Percentiles rank a stretch among this genome's conserved stretches.
These are phyloP conservation scores for Daphoenositta chrysoptera DNA, from an alignment of 2,113 vertebrate species.

Conservation along the genomic window DNA sequence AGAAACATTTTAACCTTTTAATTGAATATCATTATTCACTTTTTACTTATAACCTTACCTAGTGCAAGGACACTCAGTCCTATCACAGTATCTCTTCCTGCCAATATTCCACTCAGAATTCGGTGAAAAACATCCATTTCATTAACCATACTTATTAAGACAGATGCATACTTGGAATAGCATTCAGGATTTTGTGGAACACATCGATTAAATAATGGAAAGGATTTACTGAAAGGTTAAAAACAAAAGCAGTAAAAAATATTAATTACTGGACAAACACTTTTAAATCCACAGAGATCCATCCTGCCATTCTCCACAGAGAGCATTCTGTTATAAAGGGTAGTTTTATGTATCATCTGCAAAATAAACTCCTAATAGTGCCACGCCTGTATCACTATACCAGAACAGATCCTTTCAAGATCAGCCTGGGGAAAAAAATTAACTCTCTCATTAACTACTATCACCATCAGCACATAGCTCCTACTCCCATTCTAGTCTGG, in stretches of 20 bases:
- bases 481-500: background rate
- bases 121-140: slow-evolving; percentile 72
- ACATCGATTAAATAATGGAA: slow-evolving; percentile 78
- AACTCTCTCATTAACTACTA: background rate
- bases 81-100: slow-evolving; percentile 72
- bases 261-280: background rate
- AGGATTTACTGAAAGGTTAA: slow-evolving; percentile 69
- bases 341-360: background rate
- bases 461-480: background rate
- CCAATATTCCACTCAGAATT: slow-evolving; percentile 75
- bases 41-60: slow-evolving; percentile 62
- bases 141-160: slow-evolving; percentile 69
- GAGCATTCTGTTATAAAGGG: background rate
- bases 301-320: background rate
- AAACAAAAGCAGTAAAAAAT: slow-evolving; percentile 11
- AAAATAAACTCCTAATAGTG: background rate
- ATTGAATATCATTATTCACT: background rate
- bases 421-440: background rate
- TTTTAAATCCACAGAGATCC: background rate
- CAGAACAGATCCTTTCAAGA: background rate
- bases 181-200: slow-evolving; percentile 76
- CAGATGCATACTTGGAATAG: slow-evolving; percentile 71
- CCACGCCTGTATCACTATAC: background rate
- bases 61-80: slow-evolving; percentile 74
- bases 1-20: background rate